Conservation (phyloP, 2,888 invertebrate species). For the Oscheius sp. region DNA sequence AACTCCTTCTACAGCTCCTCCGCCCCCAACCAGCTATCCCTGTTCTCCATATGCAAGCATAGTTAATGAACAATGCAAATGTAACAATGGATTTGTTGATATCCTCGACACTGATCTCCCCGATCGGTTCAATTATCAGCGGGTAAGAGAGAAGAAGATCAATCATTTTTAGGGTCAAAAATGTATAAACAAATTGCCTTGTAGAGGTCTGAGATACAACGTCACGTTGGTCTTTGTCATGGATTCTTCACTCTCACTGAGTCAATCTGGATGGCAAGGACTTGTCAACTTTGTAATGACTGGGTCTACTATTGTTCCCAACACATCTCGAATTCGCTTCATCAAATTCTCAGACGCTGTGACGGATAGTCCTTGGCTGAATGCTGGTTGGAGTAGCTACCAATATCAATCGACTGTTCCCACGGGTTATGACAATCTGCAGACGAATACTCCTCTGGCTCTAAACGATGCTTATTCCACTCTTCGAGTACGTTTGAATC, state of each 20-base stretch:
- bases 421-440: neutral
- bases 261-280: neutral
- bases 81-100: neutral
- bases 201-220: neutral
- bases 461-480: neutral
- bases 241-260: neutral
- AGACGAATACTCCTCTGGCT: conserved; percentile 14
- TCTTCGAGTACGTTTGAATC: neutral
- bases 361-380: neutral
- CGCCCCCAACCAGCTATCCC: neutral
- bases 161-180: neutral
- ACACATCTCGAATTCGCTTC: neutral
- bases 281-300: neutral
- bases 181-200: conserved; percentile 1
- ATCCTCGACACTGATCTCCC: neutral
- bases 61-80: neutral
- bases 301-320: conserved; percentile 4
- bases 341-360: conserved; percentile 5
- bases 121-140: neutral
- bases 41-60: neutral
- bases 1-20: neutral
- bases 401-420: neutral
- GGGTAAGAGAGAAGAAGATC: neutral
- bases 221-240: conserved; percentile 2
- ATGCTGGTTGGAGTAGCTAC: neutral